These are phyloP conservation scores for Melanotaenia duboulayi DNA, from an alignment of 2,113 vertebrate genomes.

Conservation along the genomic window DNA sequence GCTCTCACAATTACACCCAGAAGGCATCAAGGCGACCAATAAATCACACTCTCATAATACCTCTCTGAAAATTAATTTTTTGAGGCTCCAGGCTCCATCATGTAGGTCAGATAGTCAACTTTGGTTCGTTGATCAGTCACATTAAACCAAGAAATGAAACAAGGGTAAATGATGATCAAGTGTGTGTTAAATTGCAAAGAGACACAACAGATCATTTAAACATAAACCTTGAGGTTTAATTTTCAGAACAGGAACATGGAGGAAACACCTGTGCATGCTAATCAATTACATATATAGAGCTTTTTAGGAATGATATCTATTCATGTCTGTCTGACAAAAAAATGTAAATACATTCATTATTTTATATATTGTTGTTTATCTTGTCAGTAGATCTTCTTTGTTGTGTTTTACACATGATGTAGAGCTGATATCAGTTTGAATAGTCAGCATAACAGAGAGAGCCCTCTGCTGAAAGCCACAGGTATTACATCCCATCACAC, in stretches of 20 bases:
- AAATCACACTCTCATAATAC: slow-evolving; percentile 71
- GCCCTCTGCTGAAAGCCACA: slow-evolving; percentile 63
- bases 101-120: slow-evolving; percentile 72
- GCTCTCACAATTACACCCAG: slow-evolving; percentile 72
- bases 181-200: slow-evolving; percentile 4
- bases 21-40: slow-evolving; percentile 61
- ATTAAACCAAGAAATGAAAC: slow-evolving; percentile 28
- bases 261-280: neutral
- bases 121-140: slow-evolving; percentile 41
- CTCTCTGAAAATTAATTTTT: slow-evolving; percentile 79
- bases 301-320: neutral
- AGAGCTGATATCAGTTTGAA: slow-evolving; percentile 24
- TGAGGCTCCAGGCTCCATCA: slow-evolving; percentile 49
- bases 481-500: slow-evolving; percentile 32
- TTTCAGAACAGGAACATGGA: neutral
- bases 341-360: neutral
- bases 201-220: slow-evolving; percentile 20
- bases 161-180: slow-evolving; percentile 25
- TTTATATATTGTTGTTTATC: neutral
- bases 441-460: slow-evolving; percentile 37
- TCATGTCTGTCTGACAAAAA: neutral
- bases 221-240: slow-evolving; percentile 3
- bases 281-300: neutral
- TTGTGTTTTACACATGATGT: slow-evolving; percentile 32
- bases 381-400: neutral